Evolutionary conservation across 2,797 vertebrate species (phyloP), one percentile per base, ranked within the genome.

Genomic region (Crocodylus rhombifer): DNA sequence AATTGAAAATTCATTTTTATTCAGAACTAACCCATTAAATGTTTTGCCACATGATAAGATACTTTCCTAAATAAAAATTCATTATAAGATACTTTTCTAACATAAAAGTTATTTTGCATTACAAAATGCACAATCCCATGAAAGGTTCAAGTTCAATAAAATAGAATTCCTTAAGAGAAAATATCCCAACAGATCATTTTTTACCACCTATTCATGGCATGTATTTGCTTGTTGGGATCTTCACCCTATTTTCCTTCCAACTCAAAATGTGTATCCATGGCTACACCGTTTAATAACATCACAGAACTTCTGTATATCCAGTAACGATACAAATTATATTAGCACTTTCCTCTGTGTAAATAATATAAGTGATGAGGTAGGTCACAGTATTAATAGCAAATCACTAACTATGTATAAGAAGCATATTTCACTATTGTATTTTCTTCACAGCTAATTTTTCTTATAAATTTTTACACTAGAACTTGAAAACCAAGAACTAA

Each of bases 341-440:
- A 14, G 16, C 14, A 65, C 4, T 21, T 67, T 81, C 73, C 11
- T 33, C n/a, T 51, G 6, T 13, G 15, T 64, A 51, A 56, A 83
- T 12, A 67, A 69, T 36, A 58, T 33, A 60, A 51, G 5, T 15
- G 61, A 88, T 64, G 9, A n/a, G 3, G 76, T 80, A 82, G 62
- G 17, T 0, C 30, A 7, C 15, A 61, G 4, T 3, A 25, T 83
- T 63, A 64, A 64, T 3, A 61, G 33, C 23, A 63, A 56, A 78
- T 26, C 4, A 74, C 71, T 42, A 36, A 23, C 30, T 36, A 16
- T 0, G 0, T 33, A 25, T 7, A 11, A 25, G 1, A 71, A 36
- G 30, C 51, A 61, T 64, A 5, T 26, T 71, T n/a, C 25, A 57
- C 20, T 58, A 4, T 28, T 60, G 92, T 14, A 74, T 77, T n/a